Conservation (phyloP, 2,888 invertebrate genomes). For the Drosophila anceps region DNA sequence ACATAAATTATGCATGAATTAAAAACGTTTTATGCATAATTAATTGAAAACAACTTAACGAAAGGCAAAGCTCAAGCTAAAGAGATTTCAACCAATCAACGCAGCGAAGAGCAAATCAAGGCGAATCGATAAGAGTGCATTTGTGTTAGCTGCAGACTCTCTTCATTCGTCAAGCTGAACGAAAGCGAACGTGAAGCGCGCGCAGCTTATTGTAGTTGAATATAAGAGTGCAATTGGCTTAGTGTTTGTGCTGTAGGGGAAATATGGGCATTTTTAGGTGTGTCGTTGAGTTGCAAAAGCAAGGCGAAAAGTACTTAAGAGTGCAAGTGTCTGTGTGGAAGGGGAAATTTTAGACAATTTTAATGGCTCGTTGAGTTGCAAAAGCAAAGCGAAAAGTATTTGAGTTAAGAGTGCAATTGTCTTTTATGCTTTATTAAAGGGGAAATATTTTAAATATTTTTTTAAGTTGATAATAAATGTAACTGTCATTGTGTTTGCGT, state of each 20-base stretch:
- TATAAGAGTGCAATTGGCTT: slow-evolving; percentile 4
- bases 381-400: background rate
- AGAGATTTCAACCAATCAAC: background rate
- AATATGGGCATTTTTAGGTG: background rate
- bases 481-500: background rate
- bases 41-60: slow-evolving; percentile 20
- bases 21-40: slow-evolving; percentile 31
- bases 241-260: background rate
- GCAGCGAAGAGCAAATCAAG: slow-evolving; percentile 21
- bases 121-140: slow-evolving; percentile 18
- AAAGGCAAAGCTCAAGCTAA: background rate
- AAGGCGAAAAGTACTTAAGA: slow-evolving; percentile 1
- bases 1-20: slow-evolving; percentile 8
- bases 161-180: slow-evolving; percentile 26
- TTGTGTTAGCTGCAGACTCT: slow-evolving; percentile 10
- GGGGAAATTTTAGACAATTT: background rate
- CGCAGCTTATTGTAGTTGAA: slow-evolving; percentile 4
- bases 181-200: slow-evolving; percentile 25
- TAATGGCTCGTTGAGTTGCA: background rate
- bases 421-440: background rate
- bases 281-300: background rate
- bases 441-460: background rate
- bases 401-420: no score
- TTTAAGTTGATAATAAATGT: background rate
- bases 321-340: slow-evolving; percentile 5